Evolutionary conservation across 2,113 vertebrate genomes (phyloP).

Genomic region (Calypte anna): DNA sequence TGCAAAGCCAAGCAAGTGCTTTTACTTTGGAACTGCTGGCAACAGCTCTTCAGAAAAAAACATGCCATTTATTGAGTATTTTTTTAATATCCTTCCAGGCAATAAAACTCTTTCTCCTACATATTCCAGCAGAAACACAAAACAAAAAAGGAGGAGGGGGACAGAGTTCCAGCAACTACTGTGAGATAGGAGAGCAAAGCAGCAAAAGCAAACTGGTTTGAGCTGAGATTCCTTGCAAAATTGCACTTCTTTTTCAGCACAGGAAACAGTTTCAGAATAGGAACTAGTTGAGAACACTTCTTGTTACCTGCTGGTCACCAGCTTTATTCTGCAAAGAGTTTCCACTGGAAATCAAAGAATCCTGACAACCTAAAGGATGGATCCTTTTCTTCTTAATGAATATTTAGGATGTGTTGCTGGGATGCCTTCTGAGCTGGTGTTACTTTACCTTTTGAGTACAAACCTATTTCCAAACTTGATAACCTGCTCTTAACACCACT

Average conservation of each 20-base stretch:
- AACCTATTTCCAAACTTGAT: background rate
- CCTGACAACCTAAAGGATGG: background rate
- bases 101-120: background rate
- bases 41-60: background rate
- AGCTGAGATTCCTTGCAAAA: background rate
- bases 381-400: background rate
- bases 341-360: background rate
- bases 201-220: background rate
- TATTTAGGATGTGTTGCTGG: background rate
- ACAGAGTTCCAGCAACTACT: background rate
- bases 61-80: background rate
- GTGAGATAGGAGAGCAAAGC: background rate
- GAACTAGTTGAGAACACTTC: background rate
- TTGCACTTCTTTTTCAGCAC: too few relatives aligned
- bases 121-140: background rate
- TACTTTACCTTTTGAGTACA: background rate
- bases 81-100: background rate
- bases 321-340: background rate
- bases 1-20: background rate
- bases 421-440: rapidly evolving
- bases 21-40: background rate
- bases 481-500: background rate
- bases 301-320: background rate
- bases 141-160: background rate
- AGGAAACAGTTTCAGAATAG: rapidly evolving